Conservation (phyloP, 2,113 vertebrate genomes). For the Oxyura jamaicensis region DNA sequence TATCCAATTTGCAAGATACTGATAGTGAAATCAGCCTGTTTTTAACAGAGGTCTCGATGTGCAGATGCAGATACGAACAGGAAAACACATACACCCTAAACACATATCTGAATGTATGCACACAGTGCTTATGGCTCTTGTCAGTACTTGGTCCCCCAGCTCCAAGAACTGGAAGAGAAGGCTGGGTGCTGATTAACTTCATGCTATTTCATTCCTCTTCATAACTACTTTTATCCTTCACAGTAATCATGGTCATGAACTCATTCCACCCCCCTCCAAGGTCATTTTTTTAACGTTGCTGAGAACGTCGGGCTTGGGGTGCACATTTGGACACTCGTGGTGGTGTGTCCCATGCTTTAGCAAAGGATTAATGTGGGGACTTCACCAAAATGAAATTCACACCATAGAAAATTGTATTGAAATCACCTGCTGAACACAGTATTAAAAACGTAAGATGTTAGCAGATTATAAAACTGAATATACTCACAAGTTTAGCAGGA, state of each 20-base stretch:
- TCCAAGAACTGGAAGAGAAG: not conserved
- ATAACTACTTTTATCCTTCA: not conserved
- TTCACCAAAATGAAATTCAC: not conserved
- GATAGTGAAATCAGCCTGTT: not conserved
- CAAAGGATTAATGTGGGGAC: not conserved
- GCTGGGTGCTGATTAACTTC: not conserved
- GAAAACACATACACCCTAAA: not conserved
- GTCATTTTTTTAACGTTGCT: not conserved
- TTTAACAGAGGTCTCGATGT: not conserved
- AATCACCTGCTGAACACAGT: not conserved
- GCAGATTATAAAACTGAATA: not conserved
- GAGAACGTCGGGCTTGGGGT: not conserved
- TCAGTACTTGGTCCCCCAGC: not conserved
- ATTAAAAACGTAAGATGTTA: not conserved
- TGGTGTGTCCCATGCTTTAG: not conserved
- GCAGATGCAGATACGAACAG: not conserved
- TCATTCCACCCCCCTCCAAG: not conserved
- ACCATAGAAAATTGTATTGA: not conserved
- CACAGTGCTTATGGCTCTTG: not conserved
- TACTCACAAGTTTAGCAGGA: not conserved
- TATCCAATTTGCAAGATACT: not conserved
- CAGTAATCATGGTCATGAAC: not conserved
- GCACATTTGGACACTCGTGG: accelerated
- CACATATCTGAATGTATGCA: accelerated
- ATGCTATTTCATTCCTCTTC: not conserved